These are phyloP conservation scores for Podocnemis expansa DNA, from an alignment of 2,113 vertebrate genomes.

Conservation along the genomic window DNA sequence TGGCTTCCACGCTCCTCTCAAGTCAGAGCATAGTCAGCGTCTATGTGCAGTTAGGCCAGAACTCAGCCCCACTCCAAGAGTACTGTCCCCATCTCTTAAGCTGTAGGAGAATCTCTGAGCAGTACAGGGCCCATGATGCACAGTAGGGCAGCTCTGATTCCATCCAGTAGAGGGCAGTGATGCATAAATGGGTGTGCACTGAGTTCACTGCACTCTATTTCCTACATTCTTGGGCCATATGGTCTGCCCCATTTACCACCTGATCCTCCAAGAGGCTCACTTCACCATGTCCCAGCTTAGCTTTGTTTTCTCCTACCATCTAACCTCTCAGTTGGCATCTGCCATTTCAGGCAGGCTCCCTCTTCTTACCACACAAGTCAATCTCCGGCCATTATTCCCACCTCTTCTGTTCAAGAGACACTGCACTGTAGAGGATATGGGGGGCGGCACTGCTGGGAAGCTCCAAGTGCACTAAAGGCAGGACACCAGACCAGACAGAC, in stretches of 20 bases:
- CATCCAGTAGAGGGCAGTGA: background rate
- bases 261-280: background rate
- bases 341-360: background rate
- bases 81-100: background rate
- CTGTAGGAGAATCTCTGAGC: background rate
- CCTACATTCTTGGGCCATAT: background rate
- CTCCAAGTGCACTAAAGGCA: background rate
- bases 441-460: background rate
- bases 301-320: background rate
- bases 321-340: background rate
- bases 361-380: background rate
- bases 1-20: background rate
- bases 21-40: background rate
- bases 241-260: background rate
- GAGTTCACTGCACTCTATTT: background rate
- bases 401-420: background rate
- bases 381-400: background rate
- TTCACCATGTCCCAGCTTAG: background rate
- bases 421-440: background rate
- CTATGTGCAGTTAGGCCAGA: background rate
- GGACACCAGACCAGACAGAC: background rate
- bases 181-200: background rate
- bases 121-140: background rate
- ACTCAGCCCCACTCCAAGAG: background rate
- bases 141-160: background rate